Conservation (phyloP, 2,888 invertebrate species). For the Tenthredo mesomela region DNA sequence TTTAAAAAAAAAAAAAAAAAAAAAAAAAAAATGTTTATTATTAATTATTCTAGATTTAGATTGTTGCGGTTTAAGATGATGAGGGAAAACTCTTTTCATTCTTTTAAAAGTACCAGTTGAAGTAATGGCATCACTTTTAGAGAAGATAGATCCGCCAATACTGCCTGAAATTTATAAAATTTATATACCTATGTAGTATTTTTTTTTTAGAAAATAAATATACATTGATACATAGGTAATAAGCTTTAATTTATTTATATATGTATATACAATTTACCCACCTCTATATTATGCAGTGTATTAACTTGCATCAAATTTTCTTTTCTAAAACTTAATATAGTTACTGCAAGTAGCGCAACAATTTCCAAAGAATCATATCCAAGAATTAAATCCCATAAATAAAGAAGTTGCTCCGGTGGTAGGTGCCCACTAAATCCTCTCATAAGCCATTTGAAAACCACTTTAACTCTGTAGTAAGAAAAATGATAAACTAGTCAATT, state of each 20-base stretch:
- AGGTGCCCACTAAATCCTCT: constrained; percentile 97
- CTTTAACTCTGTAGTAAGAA: constrained; percentile 84
- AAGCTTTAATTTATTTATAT: background rate
- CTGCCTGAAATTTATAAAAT: constrained; percentile 80
- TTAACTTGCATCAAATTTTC: constrained; percentile 89
- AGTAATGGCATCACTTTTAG: constrained; percentile 91
- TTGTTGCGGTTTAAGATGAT: background rate
- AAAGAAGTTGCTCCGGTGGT: constrained; percentile 93
- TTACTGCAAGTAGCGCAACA: constrained; percentile 90
- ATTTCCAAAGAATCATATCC: constrained; percentile 96
- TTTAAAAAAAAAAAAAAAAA: too few species aligned
- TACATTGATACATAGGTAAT: background rate
- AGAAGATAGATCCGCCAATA: constrained; percentile 92
- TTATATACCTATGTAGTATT: too few species aligned
- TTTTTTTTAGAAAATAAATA: background rate
- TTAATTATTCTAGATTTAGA: background rate
- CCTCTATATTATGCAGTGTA: constrained; percentile 89
- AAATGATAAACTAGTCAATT: constrained; percentile 55
- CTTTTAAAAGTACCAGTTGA: constrained; percentile 88
- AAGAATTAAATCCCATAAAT: constrained; percentile 95
- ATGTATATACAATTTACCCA: constrained; percentile 60
- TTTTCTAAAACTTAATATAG: constrained; percentile 91
- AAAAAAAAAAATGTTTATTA: background rate
- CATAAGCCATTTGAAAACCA: constrained; percentile 98
- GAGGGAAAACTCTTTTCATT: constrained; percentile 74